These are phyloP conservation scores for Anagrus nilaparvatae DNA, from an alignment of 1,140 invertebrate species.

Conservation along the genomic window DNA sequence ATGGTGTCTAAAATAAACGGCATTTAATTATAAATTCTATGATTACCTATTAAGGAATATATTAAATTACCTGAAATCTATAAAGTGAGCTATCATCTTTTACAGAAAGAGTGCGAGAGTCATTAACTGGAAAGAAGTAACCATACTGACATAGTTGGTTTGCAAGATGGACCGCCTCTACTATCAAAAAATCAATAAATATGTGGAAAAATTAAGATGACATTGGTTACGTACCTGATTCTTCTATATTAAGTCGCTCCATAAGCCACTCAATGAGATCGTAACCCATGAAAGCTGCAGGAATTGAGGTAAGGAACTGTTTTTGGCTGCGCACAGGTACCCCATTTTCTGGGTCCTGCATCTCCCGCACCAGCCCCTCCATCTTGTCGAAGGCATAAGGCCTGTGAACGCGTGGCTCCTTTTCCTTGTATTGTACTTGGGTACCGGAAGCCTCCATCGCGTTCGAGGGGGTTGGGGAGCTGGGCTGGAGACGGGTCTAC, in stretches of 20 bases:
- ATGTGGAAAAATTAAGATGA: too few species aligned
- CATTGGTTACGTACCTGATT: slow-evolving; percentile 57
- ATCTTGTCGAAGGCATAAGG: slow-evolving; percentile 56
- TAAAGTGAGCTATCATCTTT: slow-evolving; percentile 94
- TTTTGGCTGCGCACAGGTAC: slow-evolving; percentile 90
- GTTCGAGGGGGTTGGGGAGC: slow-evolving; percentile 42
- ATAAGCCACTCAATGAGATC: slow-evolving; percentile 94
- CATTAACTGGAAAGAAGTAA: slow-evolving; percentile 93
- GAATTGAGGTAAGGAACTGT: slow-evolving; percentile 87
- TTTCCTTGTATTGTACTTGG: slow-evolving; percentile 40
- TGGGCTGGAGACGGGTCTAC: slow-evolving; percentile 42
- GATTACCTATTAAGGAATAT: too few species aligned
- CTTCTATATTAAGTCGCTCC: slow-evolving; percentile 82
- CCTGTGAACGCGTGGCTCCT: slow-evolving; percentile 39
- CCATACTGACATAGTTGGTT: slow-evolving; percentile 92
- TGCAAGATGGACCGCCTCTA: slow-evolving; percentile 86
- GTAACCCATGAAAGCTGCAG: slow-evolving; percentile 90
- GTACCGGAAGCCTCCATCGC: slow-evolving; percentile 40
- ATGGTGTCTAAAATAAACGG: too few species aligned
- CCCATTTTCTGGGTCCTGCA: slow-evolving; percentile 87
- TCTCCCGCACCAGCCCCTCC: slow-evolving; percentile 87
- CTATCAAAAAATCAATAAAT: too few species aligned
- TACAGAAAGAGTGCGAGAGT: slow-evolving; percentile 78
- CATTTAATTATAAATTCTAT: too few species aligned
- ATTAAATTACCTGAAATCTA: slow-evolving; percentile 82